Conservation (phyloP, 2,888 invertebrate genomes). For the Meliscaeva auricollis region DNA sequence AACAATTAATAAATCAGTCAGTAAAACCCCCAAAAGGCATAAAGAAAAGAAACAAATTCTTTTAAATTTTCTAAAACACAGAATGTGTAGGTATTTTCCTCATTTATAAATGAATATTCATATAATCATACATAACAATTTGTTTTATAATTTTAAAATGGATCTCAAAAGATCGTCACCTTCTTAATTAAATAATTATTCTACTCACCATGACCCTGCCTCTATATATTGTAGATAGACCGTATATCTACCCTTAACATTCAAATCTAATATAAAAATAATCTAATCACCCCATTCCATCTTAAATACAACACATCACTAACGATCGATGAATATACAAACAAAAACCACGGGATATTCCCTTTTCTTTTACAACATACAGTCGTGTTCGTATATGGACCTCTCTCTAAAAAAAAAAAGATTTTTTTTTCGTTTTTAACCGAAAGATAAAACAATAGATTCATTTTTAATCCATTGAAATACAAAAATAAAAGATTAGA, state of each 20-base stretch:
- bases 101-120: no score
- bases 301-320: constrained; percentile 33
- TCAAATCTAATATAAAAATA: constrained; percentile 25
- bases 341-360: constrained; percentile 35
- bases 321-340: constrained; percentile 21
- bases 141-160: neutral
- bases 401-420: neutral
- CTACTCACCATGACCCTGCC: constrained; percentile 6
- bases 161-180: neutral
- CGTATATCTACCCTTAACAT: constrained; percentile 2
- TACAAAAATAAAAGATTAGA: neutral
- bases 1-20: no score
- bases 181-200: constrained; percentile 16
- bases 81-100: no score
- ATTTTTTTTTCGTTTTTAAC: neutral
- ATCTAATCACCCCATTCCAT: constrained; percentile 46
- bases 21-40: no score
- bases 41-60: no score
- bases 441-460: constrained; percentile 9
- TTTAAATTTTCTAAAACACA: no score
- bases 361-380: neutral
- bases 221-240: constrained; percentile 1
- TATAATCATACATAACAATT: no score
- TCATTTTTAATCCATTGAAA: constrained; percentile 12
- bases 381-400: neutral